phyloP scores from a whole-genome alignment of 1,140 invertebrate species.

The Bombus superbus region DNA sequence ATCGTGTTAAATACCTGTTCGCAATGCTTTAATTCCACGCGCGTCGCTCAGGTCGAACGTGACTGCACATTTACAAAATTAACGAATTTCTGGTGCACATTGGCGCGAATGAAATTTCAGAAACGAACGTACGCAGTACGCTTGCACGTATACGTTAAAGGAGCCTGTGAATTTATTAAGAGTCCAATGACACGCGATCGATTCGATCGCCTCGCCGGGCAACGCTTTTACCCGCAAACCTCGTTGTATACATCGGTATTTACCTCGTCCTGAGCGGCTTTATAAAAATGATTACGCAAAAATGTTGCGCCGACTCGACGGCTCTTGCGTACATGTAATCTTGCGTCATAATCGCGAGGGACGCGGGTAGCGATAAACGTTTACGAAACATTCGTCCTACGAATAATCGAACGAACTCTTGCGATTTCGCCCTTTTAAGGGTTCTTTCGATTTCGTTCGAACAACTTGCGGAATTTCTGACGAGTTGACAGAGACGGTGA shows the following conservation, averaged over 20 bases:
- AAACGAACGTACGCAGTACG: background rate
- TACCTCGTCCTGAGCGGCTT: background rate
- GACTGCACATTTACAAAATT: background rate
- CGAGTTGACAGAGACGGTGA: background rate
- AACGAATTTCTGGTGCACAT: slow-evolving; percentile 22
- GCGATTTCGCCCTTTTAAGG: background rate
- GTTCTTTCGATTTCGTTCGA: background rate
- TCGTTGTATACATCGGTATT: background rate
- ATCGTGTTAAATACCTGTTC: background rate
- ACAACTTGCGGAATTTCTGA: background rate
- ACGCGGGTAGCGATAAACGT: slow-evolving; percentile 24
- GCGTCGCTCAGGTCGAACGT: background rate
- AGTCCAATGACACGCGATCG: slow-evolving; percentile 39
- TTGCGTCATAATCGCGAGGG: slow-evolving; percentile 24
- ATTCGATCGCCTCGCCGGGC: slow-evolving; percentile 16
- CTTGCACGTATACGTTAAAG: background rate
- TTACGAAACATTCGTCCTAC: slow-evolving; percentile 14
- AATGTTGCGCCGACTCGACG: background rate
- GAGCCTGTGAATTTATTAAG: slow-evolving; percentile 15
- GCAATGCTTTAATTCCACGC: background rate
- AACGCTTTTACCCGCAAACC: background rate
- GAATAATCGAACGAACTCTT: background rate
- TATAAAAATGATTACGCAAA: slow-evolving; percentile 40
- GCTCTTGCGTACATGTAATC: slow-evolving; percentile 20
- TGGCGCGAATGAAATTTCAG: slow-evolving; percentile 37